Base-by-base conservation (phyloP, 1,140 invertebrate genomes). In the Conus betulinus region DNA sequence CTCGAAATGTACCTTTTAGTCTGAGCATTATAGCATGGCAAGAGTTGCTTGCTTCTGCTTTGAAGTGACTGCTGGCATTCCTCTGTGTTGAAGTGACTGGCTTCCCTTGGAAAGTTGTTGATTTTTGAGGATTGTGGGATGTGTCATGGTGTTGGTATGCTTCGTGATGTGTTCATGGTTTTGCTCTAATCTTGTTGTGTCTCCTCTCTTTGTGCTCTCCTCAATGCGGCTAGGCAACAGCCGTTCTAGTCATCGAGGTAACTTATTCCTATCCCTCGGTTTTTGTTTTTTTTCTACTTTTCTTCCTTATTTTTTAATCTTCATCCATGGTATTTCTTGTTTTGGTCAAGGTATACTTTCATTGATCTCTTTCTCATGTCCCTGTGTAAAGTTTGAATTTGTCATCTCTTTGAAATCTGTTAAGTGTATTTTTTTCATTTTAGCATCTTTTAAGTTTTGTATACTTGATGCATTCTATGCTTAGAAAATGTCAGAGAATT, bases 211-310 rank as follows among this genome's bases (percentile, higher is more conserved):
- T 90, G 88, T 88, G 88, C 88, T 90, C 88, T 89, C 89, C 90
- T 92, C 87, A 88, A 88, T 71, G 83, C 87, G 53, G 63, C 84
- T 91, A 93, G 91, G 90, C 89, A 91, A 91, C 91, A 91, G 89
- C 74, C 85, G 57, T 87, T 91, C 90, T 88, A 89, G 91, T 84
- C 88, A 90, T 82, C 86, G 91, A 93, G 92, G 92, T 93, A 93
- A 93, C 74, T 63, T 17, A 85, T 74, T 55, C 25, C n/a, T 55
- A 17, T 57, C 57, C 83, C 57, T 84, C 57, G 10, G 86, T 71
- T 53, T 57, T 81, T 67, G 23, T 83, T 55, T 81, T 76, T 57
- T 55, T 13, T 55, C 52, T 63, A 51, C 23, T 84, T 10, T 63
- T 63, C 17, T 60, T 84, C 55, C 25, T 84, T n/a, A 63, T 84